phyloP scores from a whole-genome alignment of 2,888 invertebrate species.

The Ganaspis brasiliensis region DNA sequence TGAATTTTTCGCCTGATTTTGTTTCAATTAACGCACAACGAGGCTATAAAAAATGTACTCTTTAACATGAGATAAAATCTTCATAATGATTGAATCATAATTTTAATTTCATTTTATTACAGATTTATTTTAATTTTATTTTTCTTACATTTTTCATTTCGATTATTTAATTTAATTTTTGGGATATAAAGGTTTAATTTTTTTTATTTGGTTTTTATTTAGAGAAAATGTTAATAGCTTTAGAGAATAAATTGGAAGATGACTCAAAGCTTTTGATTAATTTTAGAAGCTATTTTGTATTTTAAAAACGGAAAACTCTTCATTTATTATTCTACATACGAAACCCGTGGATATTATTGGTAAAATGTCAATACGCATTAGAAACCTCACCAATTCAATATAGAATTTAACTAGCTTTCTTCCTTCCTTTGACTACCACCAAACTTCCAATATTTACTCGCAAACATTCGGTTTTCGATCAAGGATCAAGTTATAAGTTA shows the following conservation, averaged over 20 bases:
- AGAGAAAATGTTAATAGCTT: too few species aligned
- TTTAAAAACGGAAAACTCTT: background rate
- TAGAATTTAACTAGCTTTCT: constrained; percentile 49
- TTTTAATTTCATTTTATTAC: too few species aligned
- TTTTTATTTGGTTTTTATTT: too few species aligned
- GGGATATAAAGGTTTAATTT: too few species aligned
- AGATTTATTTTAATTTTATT: too few species aligned
- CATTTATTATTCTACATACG: constrained; percentile 4
- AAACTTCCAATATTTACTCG: background rate
- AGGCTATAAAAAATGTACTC: too few species aligned
- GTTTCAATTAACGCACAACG: constrained; percentile 21
- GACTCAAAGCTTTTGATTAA: background rate
- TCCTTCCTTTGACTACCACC: constrained; percentile 11
- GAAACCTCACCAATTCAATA: constrained; percentile 63
- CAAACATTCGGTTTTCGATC: background rate
- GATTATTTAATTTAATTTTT: too few species aligned
- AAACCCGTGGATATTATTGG: constrained; percentile 74
- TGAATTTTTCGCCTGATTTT: constrained; percentile 69
- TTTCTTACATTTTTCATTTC: too few species aligned
- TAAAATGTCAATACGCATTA: constrained; percentile 77
- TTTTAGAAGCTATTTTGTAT: background rate
- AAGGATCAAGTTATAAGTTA: too few species aligned
- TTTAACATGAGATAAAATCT: too few species aligned
- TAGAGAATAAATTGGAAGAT: too few species aligned
- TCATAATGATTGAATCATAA: too few species aligned